These are phyloP conservation scores for Campylomormyrus numenius DNA, from an alignment of 2,113 vertebrate genomes.

Conservation along the genomic window DNA sequence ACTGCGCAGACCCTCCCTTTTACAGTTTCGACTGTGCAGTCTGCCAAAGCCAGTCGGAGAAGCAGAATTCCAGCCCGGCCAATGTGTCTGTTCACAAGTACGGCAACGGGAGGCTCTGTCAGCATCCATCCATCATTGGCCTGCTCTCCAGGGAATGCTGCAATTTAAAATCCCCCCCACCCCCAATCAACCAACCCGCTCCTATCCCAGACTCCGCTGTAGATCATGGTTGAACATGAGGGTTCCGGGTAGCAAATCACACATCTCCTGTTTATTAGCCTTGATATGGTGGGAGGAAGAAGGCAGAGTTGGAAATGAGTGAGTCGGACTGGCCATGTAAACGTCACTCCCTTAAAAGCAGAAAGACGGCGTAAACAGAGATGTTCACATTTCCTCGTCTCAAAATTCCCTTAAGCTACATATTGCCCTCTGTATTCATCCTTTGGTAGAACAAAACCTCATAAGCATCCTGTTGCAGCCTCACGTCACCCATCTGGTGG, in stretches of 20 bases:
- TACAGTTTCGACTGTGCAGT: background rate
- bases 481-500: background rate
- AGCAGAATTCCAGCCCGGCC: background rate
- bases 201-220: background rate
- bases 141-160: background rate
- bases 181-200: background rate
- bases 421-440: background rate
- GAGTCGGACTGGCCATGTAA: background rate
- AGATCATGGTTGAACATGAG: background rate
- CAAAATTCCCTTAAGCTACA: background rate
- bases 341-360: background rate
- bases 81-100: conserved; percentile 14
- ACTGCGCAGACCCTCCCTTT: conserved; percentile 19
- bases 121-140: background rate
- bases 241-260: background rate
- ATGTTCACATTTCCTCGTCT: background rate
- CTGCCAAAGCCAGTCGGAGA: conserved; percentile 11
- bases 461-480: background rate
- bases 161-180: background rate
- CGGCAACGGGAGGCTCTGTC: background rate
- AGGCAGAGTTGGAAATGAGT: background rate
- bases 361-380: background rate
- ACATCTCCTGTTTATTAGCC: background rate
- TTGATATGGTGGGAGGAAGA: background rate
- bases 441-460: background rate